These are phyloP conservation scores for Perca flavescens DNA, from an alignment of 2,113 vertebrate species.

Conservation along the genomic window DNA sequence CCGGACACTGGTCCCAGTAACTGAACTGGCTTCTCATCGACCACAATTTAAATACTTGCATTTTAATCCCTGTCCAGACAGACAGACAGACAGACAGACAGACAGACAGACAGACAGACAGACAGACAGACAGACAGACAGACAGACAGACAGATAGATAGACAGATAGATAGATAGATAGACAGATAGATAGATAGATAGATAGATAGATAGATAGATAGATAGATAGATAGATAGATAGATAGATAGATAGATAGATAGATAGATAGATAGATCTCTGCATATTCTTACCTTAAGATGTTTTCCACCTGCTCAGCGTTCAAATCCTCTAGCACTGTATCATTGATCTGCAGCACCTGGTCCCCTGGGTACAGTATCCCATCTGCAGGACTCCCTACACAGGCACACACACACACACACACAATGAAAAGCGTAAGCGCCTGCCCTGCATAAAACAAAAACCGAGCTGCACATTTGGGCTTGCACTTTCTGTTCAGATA, in stretches of 20 bases:
- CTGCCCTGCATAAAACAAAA: conserved; percentile 54
- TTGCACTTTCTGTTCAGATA: conserved; percentile 30
- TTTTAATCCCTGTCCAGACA: not conserved
- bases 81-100: not conserved
- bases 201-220: conserved; percentile 16
- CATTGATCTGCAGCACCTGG: conserved; percentile 92
- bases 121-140: conserved; percentile 19
- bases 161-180: conserved; percentile 14
- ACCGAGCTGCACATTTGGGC: conserved; percentile 25
- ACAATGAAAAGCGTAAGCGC: conserved; percentile 40
- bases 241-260: conserved; percentile 19
- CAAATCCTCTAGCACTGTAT: conserved; percentile 82
- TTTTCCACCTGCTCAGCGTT: conserved; percentile 86
- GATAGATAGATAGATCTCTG: conserved; percentile 14
- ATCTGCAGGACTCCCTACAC: conserved; percentile 91
- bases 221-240: conserved; percentile 19
- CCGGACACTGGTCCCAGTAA: not conserved
- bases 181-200: conserved; percentile 19
- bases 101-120: conserved; percentile 1
- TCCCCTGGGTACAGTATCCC: conserved; percentile 93
- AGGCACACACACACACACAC: conserved; percentile 25
- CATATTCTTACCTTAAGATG: conserved; percentile 88
- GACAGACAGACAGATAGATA: conserved; percentile 14
- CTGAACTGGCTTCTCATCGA: not conserved
- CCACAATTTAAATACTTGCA: no score